Base-by-base conservation (phyloP, 2,888 invertebrate genomes). In the Tortrix viridana region DNA sequence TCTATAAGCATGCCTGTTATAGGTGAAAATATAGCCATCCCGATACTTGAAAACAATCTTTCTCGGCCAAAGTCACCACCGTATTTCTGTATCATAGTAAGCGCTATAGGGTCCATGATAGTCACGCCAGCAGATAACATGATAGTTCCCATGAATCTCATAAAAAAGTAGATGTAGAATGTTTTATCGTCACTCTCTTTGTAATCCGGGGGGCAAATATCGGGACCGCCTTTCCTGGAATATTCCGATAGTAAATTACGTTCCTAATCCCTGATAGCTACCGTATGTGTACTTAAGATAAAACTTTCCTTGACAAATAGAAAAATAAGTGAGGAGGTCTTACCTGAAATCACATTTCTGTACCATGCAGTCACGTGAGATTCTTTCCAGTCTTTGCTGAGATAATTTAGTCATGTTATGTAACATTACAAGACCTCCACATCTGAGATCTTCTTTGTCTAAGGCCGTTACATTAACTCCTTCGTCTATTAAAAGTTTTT, bases 41-140 rank as follows among this genome's bases (percentile, higher is more conserved):
- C 96, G 65, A 96, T 93, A 74, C 96, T 96, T 7, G 96, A 96
- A 85, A 96, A 96, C 41, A 96, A 86, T 73, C 96, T 93, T 80
- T 97, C 96, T 74, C 96, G 93, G 0, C 96, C 97, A 80, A 96
- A 96, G 81, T 96, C 96, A 1, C 96, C 96, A 0, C 96, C 96
- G 75, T 96, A 95, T 77, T 96, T 95, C 81, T 97, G 97, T 69
- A 97, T 96, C 94, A 97, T 95, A 12, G 96, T 96, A 67, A 97
- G 88, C 0, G 97, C 96, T 67, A 97, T 96, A 0, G 97, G 97
- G 85, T 98, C 97, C 94, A 97, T 95, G 60, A 98, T 95, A 12
- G 96, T 96, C 0, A 97, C 96, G n/a, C 96, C 96, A 26, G 97
- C 97, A 5, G 96, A 95, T 77, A 96, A 90, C 94, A 96, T 96